phyloP scores from a whole-genome alignment of 2,113 vertebrate species.

The Alces alces region DNA sequence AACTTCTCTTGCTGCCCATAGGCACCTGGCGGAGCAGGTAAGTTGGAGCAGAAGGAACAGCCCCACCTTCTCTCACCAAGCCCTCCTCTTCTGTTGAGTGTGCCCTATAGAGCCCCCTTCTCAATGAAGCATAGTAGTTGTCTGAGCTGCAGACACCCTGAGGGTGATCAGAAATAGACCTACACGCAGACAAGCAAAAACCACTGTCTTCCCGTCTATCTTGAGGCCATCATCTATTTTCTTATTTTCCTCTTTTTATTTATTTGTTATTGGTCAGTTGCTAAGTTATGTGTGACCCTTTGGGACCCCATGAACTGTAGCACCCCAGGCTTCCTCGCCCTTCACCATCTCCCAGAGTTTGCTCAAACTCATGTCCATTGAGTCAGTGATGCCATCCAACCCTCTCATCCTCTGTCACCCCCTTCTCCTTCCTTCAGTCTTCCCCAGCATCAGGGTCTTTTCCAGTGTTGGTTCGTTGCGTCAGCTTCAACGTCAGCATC shows the following conservation, averaged over 20 bases:
- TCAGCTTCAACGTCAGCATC: not conserved
- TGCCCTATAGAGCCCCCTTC: not conserved
- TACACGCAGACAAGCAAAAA: accelerated
- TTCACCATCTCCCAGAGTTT: not conserved
- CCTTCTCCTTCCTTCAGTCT: not conserved
- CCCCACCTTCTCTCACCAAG: accelerated
- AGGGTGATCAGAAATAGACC: not conserved
- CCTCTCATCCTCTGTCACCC: not conserved
- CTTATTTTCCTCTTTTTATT: not conserved
- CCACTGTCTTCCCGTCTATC: not conserved
- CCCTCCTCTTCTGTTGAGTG: too few relatives aligned
- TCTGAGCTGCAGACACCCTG: not conserved
- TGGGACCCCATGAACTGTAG: not conserved
- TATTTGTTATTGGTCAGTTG: not conserved
- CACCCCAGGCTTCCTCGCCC: not conserved
- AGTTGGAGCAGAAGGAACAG: accelerated
- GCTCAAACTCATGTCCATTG: not conserved
- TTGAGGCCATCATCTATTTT: not conserved
- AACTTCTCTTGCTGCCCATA: not conserved
- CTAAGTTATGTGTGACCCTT: not conserved
- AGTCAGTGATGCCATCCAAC: not conserved
- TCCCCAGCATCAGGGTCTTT: not conserved
- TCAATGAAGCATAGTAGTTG: too few relatives aligned
- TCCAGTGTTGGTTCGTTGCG: not conserved
- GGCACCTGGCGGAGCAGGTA: too few relatives aligned